phyloP scores from a whole-genome alignment of 2,888 invertebrate genomes.

The Cremastinae sp. region DNA sequence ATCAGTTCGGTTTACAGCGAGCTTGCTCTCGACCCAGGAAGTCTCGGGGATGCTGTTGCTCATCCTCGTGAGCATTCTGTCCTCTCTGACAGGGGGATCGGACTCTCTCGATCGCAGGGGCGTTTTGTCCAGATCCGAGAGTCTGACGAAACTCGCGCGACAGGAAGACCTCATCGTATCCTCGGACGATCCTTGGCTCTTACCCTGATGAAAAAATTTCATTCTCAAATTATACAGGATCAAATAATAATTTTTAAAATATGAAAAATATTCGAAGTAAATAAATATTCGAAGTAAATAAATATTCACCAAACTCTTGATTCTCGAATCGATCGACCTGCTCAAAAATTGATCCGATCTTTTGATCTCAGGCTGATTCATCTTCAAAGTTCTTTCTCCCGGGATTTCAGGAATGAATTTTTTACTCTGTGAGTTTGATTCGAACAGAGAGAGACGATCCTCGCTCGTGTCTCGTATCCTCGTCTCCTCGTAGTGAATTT shows the following conservation, averaged over 20 bases:
- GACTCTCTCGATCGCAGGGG: conserved; percentile 81
- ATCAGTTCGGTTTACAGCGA: conserved; percentile 84
- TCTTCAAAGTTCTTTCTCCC: too few species aligned
- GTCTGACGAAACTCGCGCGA: conserved; percentile 84
- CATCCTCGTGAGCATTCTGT: conserved; percentile 82
- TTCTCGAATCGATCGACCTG: too few species aligned
- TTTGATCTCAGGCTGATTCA: too few species aligned
- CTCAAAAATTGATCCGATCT: conserved; percentile 62
- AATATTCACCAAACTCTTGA: too few species aligned
- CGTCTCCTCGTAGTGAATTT: conserved; percentile 69
- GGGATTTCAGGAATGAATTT: too few species aligned
- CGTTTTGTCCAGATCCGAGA: conserved; percentile 90
- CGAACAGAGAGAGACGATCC: conserved; percentile 71
- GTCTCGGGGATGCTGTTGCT: conserved; percentile 87
- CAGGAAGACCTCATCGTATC: conserved; percentile 71
- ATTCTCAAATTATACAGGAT: too few species aligned
- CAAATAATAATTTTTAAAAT: too few species aligned
- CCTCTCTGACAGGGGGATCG: conserved; percentile 68
- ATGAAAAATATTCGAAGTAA: too few species aligned
- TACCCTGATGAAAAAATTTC: not conserved
- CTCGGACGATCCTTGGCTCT: not conserved
- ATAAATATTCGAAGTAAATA: too few species aligned
- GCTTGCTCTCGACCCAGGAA: conserved; percentile 84
- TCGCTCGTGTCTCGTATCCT: conserved; percentile 74
- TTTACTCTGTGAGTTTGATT: too few species aligned